These are phyloP conservation scores for Nudaria mundana DNA, from an alignment of 2,888 invertebrate species.

Conservation along the genomic window DNA sequence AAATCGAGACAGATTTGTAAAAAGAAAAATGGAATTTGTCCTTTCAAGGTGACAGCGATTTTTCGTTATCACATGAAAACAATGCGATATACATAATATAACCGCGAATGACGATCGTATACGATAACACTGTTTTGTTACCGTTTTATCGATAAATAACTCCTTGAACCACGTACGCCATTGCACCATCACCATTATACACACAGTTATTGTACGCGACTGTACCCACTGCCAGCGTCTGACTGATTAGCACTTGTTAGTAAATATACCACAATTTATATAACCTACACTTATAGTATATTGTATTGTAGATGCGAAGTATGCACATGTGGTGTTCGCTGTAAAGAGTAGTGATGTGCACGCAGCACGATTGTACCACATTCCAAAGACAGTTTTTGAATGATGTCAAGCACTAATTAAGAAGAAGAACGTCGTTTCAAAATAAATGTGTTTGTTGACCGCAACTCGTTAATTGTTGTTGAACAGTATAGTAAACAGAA, in stretches of 20 bases:
- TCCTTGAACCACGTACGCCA: conserved; percentile 75
- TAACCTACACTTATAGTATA: conserved; percentile 20
- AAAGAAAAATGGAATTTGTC: conserved; percentile 2
- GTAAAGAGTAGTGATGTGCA: conserved; percentile 22
- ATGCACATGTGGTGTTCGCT: conserved; percentile 18
- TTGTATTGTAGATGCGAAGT: conserved; percentile 29
- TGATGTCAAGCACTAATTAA: conserved; percentile 40
- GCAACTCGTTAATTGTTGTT: conserved; percentile 38
- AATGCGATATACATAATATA: conserved; percentile 48
- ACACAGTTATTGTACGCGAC: conserved; percentile 45
- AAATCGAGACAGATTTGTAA: no score
- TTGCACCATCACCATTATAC: conserved; percentile 38
- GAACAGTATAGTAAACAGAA: conserved; percentile 38
- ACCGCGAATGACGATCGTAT: conserved; percentile 54
- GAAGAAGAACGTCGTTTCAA: conserved; percentile 32
- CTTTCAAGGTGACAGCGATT: conserved; percentile 62
- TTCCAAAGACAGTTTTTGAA: conserved; percentile 25
- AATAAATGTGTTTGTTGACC: conserved; percentile 41
- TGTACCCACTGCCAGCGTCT: conserved; percentile 17
- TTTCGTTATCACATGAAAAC: conserved; percentile 57
- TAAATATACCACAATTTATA: conserved; percentile 29
- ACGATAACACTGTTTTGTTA: conserved; percentile 69
- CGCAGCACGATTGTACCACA: no score
- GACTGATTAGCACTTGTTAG: conserved; percentile 20
- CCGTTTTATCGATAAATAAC: conserved; percentile 58